These are phyloP conservation scores for Leptinotarsa defecta DNA, from an alignment of 1,140 invertebrate genomes.

Conservation along the genomic window DNA sequence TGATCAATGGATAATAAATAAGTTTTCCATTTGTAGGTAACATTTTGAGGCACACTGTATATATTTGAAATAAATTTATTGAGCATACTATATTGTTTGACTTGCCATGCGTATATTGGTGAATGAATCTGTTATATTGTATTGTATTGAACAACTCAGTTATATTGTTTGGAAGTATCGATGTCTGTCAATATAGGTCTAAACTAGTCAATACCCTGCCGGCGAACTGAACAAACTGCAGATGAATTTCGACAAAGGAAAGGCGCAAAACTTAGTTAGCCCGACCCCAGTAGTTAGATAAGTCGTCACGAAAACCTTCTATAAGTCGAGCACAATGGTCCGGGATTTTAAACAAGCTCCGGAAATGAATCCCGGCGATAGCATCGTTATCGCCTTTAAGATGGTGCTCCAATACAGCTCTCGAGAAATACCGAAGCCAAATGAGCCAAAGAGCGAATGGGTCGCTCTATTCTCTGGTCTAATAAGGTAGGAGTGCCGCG, in stretches of 20 bases:
- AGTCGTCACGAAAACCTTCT: slow-evolving; percentile 27
- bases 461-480: slow-evolving; percentile 16
- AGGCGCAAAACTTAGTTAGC: slow-evolving; percentile 29
- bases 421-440: slow-evolving; percentile 21
- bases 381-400: slow-evolving; percentile 38
- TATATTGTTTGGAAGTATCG: too few species aligned
- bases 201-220: background rate
- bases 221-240: background rate
- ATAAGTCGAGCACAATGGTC: slow-evolving; percentile 31
- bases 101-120: too few species aligned
- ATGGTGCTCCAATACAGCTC: slow-evolving; percentile 19
- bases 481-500: too few species aligned
- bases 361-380: slow-evolving; percentile 38
- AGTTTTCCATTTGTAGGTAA: too few species aligned
- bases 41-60: too few species aligned
- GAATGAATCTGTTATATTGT: too few species aligned
- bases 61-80: too few species aligned
- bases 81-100: too few species aligned
- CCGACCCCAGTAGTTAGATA: slow-evolving; percentile 15
- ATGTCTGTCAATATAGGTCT: background rate
- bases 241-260: background rate
- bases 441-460: slow-evolving; percentile 23
- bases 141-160: too few species aligned
- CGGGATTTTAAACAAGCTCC: slow-evolving; percentile 38
- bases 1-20: too few species aligned